Evolutionary conservation across 2,797 vertebrate species (phyloP), one percentile per base, ranked within the genome.

Genomic region (Lophotriccus pileatus): DNA sequence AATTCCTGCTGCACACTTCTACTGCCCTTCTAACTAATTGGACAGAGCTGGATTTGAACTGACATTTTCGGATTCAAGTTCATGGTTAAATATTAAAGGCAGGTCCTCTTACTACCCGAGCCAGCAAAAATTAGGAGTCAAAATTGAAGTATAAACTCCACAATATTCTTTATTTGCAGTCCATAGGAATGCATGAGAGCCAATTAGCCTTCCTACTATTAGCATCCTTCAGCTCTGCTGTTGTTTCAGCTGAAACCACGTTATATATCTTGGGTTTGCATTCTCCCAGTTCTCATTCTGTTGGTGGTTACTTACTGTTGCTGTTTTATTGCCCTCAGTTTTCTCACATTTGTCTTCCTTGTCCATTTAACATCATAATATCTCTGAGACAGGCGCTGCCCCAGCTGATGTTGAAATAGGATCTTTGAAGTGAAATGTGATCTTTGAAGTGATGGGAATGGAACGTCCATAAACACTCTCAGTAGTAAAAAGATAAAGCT

Each of bases 261-360:
- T 55, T 34, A 5, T 32, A 0, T 27, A 19, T 58, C 49, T 89
- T 49, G 37, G 19, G 25, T 63, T 92, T 28, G 5, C 10, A 3
- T 62, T 90, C 43, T 84, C 6, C 20, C 46, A 62, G 12, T 21
- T 87, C 47, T 85, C 3, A 0, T 56, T 90, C 53, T 64, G 24
- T 32, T 32, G 32, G 16, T 87, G 34, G 41, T 66, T 95, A 36
- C 37, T 87, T 84, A 30, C 34, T 88, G 44, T 27, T 69, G 32
- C 43, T 78, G 28, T 34, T 94, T 93, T 73, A 92, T 89, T 94
- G 70, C 69, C 27, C 64, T 79, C 44, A 22, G 53, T 85, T 81
- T 62, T 73, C 62, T 78, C 16, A 2, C 84, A 41, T 93, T 91
- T 93, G 28, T 95, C 88, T 95, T 93, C 62, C 39, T 62, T 72